These are phyloP conservation scores for Saguinus midas DNA, from an alignment of 2,113 vertebrate genomes.

Conservation along the genomic window DNA sequence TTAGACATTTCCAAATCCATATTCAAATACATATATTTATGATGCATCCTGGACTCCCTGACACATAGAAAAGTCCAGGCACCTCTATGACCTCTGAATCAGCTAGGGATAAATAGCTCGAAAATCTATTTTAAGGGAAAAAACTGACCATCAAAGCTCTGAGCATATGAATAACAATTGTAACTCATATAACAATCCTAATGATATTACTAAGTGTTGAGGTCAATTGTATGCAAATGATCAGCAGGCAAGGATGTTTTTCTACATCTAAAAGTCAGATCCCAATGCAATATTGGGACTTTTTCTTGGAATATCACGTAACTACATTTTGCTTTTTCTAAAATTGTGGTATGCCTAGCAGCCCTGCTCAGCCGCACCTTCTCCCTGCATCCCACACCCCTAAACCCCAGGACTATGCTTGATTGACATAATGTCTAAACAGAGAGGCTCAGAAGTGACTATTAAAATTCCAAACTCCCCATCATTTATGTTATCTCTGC, in stretches of 20 bases:
- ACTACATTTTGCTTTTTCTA: background rate
- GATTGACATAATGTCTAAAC: background rate
- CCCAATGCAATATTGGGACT: background rate
- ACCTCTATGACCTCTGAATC: background rate
- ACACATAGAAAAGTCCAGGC: background rate
- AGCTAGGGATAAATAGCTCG: background rate
- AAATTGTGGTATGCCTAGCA: background rate
- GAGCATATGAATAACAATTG: background rate
- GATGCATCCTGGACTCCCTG: background rate
- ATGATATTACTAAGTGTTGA: background rate
- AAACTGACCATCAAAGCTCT: background rate
- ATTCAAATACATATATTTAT: background rate
- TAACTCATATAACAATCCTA: background rate
- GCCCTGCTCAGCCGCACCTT: background rate
- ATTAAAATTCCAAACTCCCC: background rate
- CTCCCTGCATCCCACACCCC: background rate
- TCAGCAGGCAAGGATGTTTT: background rate
- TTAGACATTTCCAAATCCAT: background rate
- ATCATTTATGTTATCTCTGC: background rate
- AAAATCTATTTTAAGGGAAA: background rate
- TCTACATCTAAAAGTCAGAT: background rate
- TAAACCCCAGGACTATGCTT: background rate
- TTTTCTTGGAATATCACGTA: background rate
- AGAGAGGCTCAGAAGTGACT: background rate
- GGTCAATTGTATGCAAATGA: background rate